These are phyloP conservation scores for Halictus ligatus DNA, from an alignment of 2,888 invertebrate genomes.

Conservation along the genomic window DNA sequence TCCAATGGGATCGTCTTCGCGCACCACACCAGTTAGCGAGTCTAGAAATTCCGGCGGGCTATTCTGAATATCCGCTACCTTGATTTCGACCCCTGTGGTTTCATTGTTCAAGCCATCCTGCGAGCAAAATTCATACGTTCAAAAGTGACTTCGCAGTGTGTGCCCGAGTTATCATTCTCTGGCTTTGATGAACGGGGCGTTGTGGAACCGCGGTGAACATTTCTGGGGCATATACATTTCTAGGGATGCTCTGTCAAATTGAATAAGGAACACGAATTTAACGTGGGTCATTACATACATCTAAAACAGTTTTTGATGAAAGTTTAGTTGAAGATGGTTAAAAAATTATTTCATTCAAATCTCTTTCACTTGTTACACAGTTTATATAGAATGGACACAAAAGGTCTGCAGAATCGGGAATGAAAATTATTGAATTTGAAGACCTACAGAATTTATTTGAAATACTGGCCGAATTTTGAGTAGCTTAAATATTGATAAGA, in stretches of 20 bases:
- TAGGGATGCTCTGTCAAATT: background rate
- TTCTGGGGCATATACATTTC: background rate
- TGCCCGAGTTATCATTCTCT: background rate
- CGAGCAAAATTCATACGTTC: slow-evolving; percentile 30
- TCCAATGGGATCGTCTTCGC: slow-evolving; percentile 94
- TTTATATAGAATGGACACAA: too few species aligned
- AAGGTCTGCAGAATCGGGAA: too few species aligned
- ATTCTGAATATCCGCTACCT: slow-evolving; percentile 94
- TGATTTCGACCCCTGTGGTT: slow-evolving; percentile 90
- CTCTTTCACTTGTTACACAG: too few species aligned
- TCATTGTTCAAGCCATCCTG: slow-evolving; percentile 93
- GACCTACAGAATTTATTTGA: too few species aligned
- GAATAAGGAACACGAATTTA: background rate
- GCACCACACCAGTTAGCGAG: slow-evolving; percentile 91
- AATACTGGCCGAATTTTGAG: too few species aligned
- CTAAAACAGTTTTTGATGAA: too few species aligned
- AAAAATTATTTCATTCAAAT: too few species aligned
- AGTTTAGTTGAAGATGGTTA: too few species aligned
- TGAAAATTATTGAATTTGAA: too few species aligned
- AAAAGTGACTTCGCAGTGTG: slow-evolving; percentile 11
- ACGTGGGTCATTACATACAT: background rate
- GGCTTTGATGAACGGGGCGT: background rate
- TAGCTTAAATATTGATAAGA: too few species aligned
- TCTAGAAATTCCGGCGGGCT: slow-evolving; percentile 94
- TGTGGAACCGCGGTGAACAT: background rate